Conservation (phyloP, 1,140 invertebrate species). For the Drosophila ohnishii region DNA sequence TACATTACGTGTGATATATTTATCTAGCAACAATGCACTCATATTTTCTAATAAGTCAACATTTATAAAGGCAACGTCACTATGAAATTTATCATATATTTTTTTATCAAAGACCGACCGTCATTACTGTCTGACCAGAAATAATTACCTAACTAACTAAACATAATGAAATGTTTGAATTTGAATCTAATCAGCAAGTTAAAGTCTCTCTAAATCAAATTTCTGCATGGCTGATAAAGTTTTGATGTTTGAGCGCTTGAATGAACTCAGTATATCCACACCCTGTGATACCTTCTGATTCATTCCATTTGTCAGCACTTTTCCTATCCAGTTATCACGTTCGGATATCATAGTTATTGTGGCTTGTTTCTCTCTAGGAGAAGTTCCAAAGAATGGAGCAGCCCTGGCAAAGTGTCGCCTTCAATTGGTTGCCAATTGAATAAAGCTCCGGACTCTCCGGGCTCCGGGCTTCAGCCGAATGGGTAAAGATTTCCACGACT, state of each 20-base stretch:
- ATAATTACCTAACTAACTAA: background rate
- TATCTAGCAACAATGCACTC: background rate
- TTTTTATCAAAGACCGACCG: no score
- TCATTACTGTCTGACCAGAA: no score
- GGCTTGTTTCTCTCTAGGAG: background rate
- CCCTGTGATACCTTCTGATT: slow-evolving; percentile 15
- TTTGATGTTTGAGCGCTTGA: background rate
- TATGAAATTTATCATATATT: background rate
- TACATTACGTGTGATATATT: background rate
- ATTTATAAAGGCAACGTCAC: background rate
- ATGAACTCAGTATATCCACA: background rate
- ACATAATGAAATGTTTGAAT: background rate
- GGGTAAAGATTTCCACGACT: slow-evolving; percentile 31
- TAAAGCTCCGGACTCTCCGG: background rate
- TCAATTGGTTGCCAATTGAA: slow-evolving; percentile 64
- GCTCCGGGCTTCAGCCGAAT: background rate
- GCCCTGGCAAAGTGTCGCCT: slow-evolving; percentile 7
- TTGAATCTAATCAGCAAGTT: slow-evolving; percentile 10
- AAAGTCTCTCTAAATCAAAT: slow-evolving; percentile 5
- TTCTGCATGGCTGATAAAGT: background rate
- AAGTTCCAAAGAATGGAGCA: slow-evolving; percentile 1
- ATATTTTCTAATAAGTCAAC: background rate
- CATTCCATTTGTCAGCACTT: background rate
- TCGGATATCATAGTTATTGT: slow-evolving; percentile 15
- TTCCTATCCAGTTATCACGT: background rate